These are phyloP conservation scores for Pandemis heparana DNA, from an alignment of 2,888 invertebrate species.

Conservation along the genomic window DNA sequence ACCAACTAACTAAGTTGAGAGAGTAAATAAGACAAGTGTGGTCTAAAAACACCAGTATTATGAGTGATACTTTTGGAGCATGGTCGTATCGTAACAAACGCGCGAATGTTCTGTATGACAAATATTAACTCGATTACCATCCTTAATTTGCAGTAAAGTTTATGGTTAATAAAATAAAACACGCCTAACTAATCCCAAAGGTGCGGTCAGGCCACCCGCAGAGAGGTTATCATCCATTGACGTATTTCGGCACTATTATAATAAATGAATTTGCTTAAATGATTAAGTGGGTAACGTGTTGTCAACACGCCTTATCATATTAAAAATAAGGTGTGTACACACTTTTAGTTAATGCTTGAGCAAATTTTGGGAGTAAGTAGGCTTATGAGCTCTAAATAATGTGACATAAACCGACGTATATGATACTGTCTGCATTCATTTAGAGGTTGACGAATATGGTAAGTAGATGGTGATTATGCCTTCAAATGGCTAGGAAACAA, in stretches of 20 bases:
- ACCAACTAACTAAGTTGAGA: too few species aligned
- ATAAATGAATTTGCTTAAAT: constrained; percentile 14
- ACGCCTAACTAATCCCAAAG: constrained; percentile 8
- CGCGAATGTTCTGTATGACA: too few species aligned
- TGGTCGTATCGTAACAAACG: too few species aligned
- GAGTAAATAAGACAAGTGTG: too few species aligned
- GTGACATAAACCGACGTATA: neutral
- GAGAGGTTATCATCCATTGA: constrained; percentile 31
- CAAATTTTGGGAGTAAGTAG: neutral
- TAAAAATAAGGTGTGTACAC: neutral
- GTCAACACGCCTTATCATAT: constrained; percentile 9
- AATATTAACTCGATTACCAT: neutral
- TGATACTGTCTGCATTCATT: neutral
- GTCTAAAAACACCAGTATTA: too few species aligned
- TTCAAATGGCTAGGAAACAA: neutral
- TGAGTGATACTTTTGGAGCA: too few species aligned
- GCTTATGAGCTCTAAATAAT: neutral
- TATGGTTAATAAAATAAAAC: constrained; percentile 14
- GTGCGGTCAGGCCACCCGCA: constrained; percentile 28
- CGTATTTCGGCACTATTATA: constrained; percentile 26
- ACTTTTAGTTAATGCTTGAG: neutral
- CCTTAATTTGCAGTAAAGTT: constrained; percentile 9
- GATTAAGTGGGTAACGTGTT: neutral
- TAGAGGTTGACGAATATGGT: neutral
- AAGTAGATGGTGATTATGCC: neutral